Evolutionary conservation across 2,888 invertebrate genomes (phyloP).

Genomic region (Heteromyza rotundicornis): DNA sequence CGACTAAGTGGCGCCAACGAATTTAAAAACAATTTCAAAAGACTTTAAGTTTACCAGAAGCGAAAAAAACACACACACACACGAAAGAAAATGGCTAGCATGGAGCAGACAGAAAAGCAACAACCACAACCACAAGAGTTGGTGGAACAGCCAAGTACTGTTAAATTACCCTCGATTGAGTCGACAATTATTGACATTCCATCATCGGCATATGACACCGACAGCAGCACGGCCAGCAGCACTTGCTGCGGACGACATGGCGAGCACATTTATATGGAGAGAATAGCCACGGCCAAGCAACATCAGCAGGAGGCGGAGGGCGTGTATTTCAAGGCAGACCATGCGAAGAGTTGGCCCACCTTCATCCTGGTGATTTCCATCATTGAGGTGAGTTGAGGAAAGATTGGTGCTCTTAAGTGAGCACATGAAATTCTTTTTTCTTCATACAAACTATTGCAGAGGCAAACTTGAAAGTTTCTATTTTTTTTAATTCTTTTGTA

Average conservation of each 20-base stretch:
- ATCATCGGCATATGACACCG: constrained; percentile 52
- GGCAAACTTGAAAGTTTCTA: no score
- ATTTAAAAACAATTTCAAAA: constrained; percentile 23
- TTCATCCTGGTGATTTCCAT: constrained; percentile 55
- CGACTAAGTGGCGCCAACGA: constrained; percentile 25
- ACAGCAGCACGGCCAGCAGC: constrained; percentile 56
- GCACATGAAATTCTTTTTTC: no score
- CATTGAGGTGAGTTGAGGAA: constrained; percentile 52
- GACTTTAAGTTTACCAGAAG: constrained; percentile 28
- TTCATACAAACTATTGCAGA: no score
- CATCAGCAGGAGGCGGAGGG: constrained; percentile 33
- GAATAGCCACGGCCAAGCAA: constrained; percentile 22
- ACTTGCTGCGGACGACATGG: constrained; percentile 56
- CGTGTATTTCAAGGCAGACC: constrained; percentile 47
- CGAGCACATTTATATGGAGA: constrained; percentile 56
- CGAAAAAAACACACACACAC: constrained; percentile 34
- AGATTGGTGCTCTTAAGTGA: not conserved
- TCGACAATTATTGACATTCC: constrained; percentile 59
- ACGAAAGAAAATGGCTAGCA: constrained; percentile 25
- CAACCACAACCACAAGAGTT: constrained; percentile 10
- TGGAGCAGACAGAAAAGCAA: not conserved
- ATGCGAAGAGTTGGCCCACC: constrained; percentile 54
- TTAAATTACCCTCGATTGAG: constrained; percentile 34
- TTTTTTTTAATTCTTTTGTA: not conserved
- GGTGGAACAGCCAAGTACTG: constrained; percentile 12